phyloP scores from a whole-genome alignment of 2,113 vertebrate species.

The Dolichotis patagonum region DNA sequence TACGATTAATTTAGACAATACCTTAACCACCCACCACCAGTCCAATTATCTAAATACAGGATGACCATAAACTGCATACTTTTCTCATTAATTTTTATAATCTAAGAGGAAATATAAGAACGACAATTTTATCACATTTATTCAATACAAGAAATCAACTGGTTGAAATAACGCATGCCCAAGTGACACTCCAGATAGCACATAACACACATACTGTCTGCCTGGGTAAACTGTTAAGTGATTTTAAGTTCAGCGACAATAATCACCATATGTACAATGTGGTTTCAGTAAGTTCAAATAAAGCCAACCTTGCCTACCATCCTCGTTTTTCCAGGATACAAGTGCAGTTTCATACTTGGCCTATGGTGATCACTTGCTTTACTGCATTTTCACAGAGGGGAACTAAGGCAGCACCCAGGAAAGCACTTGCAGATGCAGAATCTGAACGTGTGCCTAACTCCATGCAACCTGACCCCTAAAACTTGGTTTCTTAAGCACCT shows the following conservation, averaged over 20 bases:
- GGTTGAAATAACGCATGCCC: background rate
- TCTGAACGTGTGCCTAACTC: background rate
- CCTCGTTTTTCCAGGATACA: background rate
- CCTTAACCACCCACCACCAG: background rate
- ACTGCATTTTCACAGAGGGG: background rate
- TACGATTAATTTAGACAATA: constrained; percentile 66
- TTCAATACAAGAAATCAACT: background rate
- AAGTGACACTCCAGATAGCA: background rate
- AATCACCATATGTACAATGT: constrained; percentile 7
- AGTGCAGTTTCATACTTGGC: background rate
- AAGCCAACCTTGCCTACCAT: background rate
- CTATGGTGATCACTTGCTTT: background rate
- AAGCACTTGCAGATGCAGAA: constrained; percentile 28
- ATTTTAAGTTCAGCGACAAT: background rate
- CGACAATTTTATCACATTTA: background rate
- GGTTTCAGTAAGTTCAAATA: constrained; percentile 48
- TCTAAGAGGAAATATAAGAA: background rate
- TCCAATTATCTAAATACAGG: background rate
- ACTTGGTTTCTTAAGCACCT: constrained; percentile 24
- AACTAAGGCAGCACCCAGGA: background rate
- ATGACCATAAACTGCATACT: background rate
- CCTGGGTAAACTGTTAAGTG: background rate
- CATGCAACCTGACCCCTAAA: constrained; percentile 34
- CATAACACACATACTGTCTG: background rate
- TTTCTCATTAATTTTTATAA: background rate